Evolutionary conservation across 2,888 invertebrate genomes (phyloP).

Genomic region (Eueremaeus valkanovi): DNA sequence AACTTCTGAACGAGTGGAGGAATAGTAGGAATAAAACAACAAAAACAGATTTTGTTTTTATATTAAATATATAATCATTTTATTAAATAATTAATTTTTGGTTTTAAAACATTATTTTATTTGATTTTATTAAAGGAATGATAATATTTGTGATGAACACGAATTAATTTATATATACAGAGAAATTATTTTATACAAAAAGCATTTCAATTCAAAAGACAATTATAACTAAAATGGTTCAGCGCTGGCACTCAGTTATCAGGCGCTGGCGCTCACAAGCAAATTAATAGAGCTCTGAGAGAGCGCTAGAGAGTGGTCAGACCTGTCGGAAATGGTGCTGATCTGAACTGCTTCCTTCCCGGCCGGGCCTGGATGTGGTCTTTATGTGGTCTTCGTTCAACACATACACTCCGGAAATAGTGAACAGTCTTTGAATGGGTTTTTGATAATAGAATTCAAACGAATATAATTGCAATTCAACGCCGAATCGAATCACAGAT

Average conservation of each 20-base stretch:
- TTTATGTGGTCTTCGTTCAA: neutral
- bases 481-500: constrained; percentile 17
- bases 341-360: constrained; percentile 13
- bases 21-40: no score
- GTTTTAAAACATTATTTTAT: constrained; percentile 17
- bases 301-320: constrained; percentile 22
- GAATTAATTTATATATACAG: constrained; percentile 17
- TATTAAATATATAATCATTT: neutral
- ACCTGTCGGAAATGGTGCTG: constrained; percentile 17
- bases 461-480: constrained; percentile 26
- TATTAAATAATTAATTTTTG: constrained; percentile 20
- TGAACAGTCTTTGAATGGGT: constrained; percentile 27
- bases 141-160: constrained; percentile 21
- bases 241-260: neutral
- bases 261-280: neutral
- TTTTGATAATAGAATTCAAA: constrained; percentile 8
- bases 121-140: constrained; percentile 4
- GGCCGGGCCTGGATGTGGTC: neutral
- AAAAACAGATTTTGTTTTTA: no score
- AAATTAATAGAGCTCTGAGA: constrained; percentile 1
- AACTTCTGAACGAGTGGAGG: no score
- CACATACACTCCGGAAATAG: neutral
- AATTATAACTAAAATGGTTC: neutral
- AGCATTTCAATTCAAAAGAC: constrained; percentile 17
- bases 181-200: constrained; percentile 22